These are phyloP conservation scores for Shargacucullia verbasci DNA, from an alignment of 2,888 invertebrate genomes.

Conservation along the genomic window DNA sequence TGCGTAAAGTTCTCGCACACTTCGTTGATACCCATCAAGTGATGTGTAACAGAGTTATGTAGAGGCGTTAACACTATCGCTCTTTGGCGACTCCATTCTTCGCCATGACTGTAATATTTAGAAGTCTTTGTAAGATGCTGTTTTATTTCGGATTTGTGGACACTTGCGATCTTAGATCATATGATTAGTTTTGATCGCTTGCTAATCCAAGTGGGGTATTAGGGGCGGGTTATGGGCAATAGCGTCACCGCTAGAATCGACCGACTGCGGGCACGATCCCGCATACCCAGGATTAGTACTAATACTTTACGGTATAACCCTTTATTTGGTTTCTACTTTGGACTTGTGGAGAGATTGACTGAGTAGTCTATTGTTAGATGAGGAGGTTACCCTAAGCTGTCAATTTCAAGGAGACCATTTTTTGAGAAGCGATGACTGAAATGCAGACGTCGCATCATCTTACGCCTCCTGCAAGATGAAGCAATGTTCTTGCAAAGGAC, in stretches of 20 bases:
- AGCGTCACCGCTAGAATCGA: background rate
- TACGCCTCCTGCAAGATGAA: conserved; percentile 12
- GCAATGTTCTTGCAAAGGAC: conserved; percentile 3
- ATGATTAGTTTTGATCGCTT: background rate
- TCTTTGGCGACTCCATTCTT: conserved; percentile 89
- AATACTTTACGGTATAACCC: too few species aligned
- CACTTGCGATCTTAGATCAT: too few species aligned
- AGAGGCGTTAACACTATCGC: conserved; percentile 84
- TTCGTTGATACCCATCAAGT: conserved; percentile 79
- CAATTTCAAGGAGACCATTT: conserved; percentile 5
- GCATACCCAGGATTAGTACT: too few species aligned
- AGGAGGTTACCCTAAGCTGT: conserved; percentile 1
- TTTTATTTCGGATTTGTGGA: background rate
- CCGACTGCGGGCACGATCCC: too few species aligned
- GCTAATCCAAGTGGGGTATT: background rate
- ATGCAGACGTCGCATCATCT: conserved; percentile 10
- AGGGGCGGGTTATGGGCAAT: background rate
- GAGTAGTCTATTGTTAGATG: conserved; percentile 2
- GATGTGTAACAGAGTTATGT: conserved; percentile 69
- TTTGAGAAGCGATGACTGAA: conserved; percentile 2
- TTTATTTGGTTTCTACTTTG: background rate
- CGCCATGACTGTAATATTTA: conserved; percentile 83
- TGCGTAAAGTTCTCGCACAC: conserved; percentile 74
- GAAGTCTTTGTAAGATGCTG: background rate
- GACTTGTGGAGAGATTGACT: background rate